These are phyloP conservation scores for Hylaea fasciaria DNA, from an alignment of 2,888 invertebrate species.

Conservation along the genomic window DNA sequence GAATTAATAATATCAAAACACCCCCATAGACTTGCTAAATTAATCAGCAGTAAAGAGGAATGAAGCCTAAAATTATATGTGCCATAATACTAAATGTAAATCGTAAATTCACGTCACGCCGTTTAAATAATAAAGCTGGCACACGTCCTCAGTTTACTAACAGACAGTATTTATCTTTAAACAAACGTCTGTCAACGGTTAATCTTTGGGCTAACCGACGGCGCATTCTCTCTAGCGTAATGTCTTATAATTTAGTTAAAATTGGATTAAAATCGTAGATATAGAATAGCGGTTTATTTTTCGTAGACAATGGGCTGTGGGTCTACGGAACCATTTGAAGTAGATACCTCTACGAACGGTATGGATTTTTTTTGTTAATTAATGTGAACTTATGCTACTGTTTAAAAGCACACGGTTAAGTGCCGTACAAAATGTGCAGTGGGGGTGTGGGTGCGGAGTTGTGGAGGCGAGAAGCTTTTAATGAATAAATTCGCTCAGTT, in stretches of 20 bases:
- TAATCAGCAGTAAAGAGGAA: conserved; percentile 29
- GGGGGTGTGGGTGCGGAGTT: conserved; percentile 14
- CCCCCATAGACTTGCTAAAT: conserved; percentile 8
- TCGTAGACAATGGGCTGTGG: no score
- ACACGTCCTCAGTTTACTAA: conserved; percentile 30
- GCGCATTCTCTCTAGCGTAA: background rate
- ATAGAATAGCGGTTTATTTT: no score
- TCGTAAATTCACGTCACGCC: conserved; percentile 60
- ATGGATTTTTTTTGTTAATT: no score
- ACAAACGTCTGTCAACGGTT: background rate
- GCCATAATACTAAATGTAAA: conserved; percentile 55
- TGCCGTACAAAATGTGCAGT: conserved; percentile 31
- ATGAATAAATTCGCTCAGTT: conserved; percentile 52
- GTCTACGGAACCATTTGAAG: no score
- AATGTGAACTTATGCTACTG: conserved; percentile 7
- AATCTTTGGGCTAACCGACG: background rate
- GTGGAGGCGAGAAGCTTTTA: conserved; percentile 41
- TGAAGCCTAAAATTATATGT: conserved; percentile 39
- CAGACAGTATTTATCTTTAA: conserved; percentile 15
- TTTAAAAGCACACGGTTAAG: conserved; percentile 8
- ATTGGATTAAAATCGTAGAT: no score
- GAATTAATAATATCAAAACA: no score
- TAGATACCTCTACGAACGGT: no score
- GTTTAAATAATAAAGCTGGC: conserved; percentile 54
- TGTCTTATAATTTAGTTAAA: no score